These are phyloP conservation scores for Agrypnus murinus DNA, from an alignment of 2,888 invertebrate genomes.

Conservation along the genomic window DNA sequence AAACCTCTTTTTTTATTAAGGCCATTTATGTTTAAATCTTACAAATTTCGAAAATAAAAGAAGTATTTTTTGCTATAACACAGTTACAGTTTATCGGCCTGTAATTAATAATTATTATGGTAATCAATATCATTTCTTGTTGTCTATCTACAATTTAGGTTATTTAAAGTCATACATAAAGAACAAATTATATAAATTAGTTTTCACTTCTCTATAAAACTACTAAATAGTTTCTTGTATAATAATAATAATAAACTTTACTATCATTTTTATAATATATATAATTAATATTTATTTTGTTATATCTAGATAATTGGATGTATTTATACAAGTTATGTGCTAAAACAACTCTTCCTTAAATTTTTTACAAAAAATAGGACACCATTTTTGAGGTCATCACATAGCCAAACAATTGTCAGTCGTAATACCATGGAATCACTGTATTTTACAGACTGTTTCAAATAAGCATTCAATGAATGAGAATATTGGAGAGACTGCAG, in stretches of 20 bases:
- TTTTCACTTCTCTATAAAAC: conserved; percentile 36
- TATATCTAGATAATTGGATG: conserved; percentile 24
- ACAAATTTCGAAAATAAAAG: conserved; percentile 32
- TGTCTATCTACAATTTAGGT: conserved; percentile 40
- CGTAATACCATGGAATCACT: too few species aligned
- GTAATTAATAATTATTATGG: conserved; percentile 31
- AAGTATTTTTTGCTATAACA: conserved; percentile 23
- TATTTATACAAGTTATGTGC: conserved; percentile 21
- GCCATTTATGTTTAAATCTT: conserved; percentile 44
- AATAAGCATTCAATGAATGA: too few species aligned
- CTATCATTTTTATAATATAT: conserved; percentile 36
- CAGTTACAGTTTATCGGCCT: conserved; percentile 39
- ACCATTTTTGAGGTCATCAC: too few species aligned
- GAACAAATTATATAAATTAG: conserved; percentile 48
- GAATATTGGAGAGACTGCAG: too few species aligned
- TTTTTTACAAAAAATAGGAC: not conserved
- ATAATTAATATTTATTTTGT: not conserved
- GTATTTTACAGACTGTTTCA: too few species aligned
- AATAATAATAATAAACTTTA: conserved; percentile 32
- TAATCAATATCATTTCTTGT: conserved; percentile 33
- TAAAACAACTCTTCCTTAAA: not conserved
- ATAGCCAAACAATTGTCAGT: too few species aligned
- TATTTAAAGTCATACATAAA: conserved; percentile 46
- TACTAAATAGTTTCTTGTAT: conserved; percentile 28
- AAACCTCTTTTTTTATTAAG: conserved; percentile 42